Conservation (phyloP, 92 coral and sea anemone species). For the Pocillopora grandis region DNA sequence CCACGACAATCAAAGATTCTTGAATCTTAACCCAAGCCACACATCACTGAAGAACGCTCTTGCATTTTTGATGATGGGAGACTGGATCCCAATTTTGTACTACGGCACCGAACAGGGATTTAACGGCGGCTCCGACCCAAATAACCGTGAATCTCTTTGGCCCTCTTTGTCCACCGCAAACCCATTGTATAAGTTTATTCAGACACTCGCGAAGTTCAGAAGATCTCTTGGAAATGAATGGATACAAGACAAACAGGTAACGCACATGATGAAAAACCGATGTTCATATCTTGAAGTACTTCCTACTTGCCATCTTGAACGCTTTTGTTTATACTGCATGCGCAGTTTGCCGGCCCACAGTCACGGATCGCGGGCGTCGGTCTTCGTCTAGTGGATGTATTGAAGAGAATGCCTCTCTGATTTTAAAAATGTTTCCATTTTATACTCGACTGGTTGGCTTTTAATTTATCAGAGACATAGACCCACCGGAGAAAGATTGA, state of each 20-base stretch:
- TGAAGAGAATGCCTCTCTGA: no score
- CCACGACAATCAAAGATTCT: slow-evolving; percentile 76
- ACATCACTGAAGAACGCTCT: slow-evolving; percentile 64
- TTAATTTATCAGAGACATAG: no score
- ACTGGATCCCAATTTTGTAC: slow-evolving; percentile 76
- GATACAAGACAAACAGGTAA: slow-evolving; percentile 50
- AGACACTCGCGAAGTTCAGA: slow-evolving; percentile 57
- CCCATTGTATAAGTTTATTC: slow-evolving; percentile 66
- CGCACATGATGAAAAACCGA: neutral
- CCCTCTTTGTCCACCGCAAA: slow-evolving; percentile 57
- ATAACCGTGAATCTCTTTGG: slow-evolving; percentile 83
- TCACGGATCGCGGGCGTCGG: no score
- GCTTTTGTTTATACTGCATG: neutral
- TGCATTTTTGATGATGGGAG: slow-evolving; percentile 61
- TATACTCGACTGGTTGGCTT: no score
- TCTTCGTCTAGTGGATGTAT: no score
- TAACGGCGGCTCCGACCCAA: slow-evolving; percentile 73
- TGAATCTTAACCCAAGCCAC: slow-evolving; percentile 61
- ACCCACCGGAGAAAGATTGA: no score
- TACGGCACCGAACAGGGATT: slow-evolving; percentile 89
- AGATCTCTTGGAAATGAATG: slow-evolving; percentile 47
- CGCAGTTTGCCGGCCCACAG: neutral
- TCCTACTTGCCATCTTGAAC: no score
- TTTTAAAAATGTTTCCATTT: no score
- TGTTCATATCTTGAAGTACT: no score